phyloP scores from a whole-genome alignment of 2,888 invertebrate species.

The Meliscaeva auricollis region DNA sequence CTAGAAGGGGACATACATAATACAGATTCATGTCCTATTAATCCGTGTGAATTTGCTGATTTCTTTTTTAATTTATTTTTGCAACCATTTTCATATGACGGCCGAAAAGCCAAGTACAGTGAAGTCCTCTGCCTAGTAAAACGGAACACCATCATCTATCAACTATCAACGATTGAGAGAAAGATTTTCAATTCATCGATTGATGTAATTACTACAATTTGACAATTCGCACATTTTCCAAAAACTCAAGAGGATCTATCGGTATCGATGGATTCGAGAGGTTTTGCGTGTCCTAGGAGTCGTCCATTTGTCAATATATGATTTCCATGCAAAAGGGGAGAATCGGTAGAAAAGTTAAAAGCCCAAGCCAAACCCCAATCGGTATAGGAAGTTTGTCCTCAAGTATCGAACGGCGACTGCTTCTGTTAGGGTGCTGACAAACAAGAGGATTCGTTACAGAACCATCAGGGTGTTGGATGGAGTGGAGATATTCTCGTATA shows the following conservation, averaged over 20 bases:
- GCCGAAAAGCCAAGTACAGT: neutral
- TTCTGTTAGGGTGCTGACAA: slow-evolving; percentile 30
- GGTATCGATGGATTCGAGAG: slow-evolving; percentile 54
- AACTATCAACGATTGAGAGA: neutral
- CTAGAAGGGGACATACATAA: neutral
- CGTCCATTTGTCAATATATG: slow-evolving; percentile 60
- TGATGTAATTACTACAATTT: slow-evolving; percentile 72
- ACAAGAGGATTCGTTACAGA: slow-evolving; percentile 66
- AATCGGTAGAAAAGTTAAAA: slow-evolving; percentile 16
- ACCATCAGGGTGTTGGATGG: neutral
- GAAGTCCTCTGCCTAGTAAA: neutral
- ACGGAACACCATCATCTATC: neutral
- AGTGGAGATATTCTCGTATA: slow-evolving; percentile 20
- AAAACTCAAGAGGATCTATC: slow-evolving; percentile 37
- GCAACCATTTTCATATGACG: neutral
- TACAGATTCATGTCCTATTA: neutral
- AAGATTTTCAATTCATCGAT: slow-evolving; percentile 59
- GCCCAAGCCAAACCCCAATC: slow-evolving; percentile 15
- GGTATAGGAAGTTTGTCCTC: slow-evolving; percentile 15
- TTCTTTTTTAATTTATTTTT: slow-evolving; percentile 11
- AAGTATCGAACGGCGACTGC: slow-evolving; percentile 39
- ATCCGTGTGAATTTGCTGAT: slow-evolving; percentile 11
- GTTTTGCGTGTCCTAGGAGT: slow-evolving; percentile 50
- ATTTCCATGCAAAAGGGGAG: neutral
- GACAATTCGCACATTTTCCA: slow-evolving; percentile 63